phyloP scores from a whole-genome alignment of 2,888 invertebrate species.

The Cyclophora albipunctata region DNA sequence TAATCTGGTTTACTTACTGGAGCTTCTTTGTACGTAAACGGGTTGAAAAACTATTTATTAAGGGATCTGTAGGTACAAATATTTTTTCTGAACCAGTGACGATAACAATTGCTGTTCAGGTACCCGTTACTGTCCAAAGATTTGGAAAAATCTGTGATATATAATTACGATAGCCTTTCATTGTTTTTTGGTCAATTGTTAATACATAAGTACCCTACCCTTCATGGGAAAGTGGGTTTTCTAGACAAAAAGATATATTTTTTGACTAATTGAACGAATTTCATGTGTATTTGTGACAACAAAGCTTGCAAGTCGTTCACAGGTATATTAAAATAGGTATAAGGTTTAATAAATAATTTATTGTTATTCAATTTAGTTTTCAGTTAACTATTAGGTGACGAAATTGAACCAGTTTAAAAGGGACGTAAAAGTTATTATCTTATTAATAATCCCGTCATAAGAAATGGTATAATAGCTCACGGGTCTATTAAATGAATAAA shows the following conservation, averaged over 20 bases:
- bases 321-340: constrained; percentile 70
- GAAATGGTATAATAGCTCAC: constrained; percentile 46
- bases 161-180: constrained; percentile 68
- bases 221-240: constrained; percentile 51
- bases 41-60: constrained; percentile 53
- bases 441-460: constrained; percentile 52
- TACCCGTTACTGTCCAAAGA: constrained; percentile 75
- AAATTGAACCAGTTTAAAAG: constrained; percentile 70
- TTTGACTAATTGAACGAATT: constrained; percentile 74
- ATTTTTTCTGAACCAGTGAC: constrained; percentile 37
- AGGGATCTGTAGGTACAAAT: constrained; percentile 62
- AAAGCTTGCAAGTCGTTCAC: constrained; percentile 67
- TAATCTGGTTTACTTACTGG: constrained; percentile 57
- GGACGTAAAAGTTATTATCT: constrained; percentile 74
- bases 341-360: constrained; percentile 75
- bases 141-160: constrained; percentile 75
- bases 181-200: constrained; percentile 76
- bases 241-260: constrained; percentile 73
- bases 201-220: constrained; percentile 65
- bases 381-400: constrained; percentile 70
- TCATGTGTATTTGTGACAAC: constrained; percentile 61
- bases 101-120: constrained; percentile 42
- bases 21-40: constrained; percentile 68
- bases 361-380: constrained; percentile 74
- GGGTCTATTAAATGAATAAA: constrained; percentile 44